These are phyloP conservation scores for Cecropterus lyciades DNA, from an alignment of 1,140 invertebrate species.

Conservation along the genomic window DNA sequence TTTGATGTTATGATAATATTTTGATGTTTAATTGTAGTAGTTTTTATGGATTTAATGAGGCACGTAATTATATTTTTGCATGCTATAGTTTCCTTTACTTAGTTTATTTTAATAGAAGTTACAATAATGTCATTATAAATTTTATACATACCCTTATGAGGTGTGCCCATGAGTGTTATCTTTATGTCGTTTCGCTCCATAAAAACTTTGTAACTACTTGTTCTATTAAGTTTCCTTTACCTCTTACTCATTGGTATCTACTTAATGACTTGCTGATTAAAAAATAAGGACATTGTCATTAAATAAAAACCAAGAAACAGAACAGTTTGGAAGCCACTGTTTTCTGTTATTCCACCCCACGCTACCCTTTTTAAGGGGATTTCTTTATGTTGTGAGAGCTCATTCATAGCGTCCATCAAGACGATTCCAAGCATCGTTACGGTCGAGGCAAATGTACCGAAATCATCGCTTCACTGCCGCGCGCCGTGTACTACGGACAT, in stretches of 20 bases:
- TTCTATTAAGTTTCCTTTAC: no score
- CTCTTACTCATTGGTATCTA: no score
- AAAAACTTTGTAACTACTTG: no score
- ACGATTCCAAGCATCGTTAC: constrained; percentile 79
- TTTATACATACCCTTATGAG: neutral
- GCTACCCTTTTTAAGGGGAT: constrained; percentile 84
- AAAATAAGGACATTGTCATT: neutral
- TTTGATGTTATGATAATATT: no score
- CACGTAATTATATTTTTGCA: no score
- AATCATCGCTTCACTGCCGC: constrained; percentile 81
- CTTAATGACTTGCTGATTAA: neutral
- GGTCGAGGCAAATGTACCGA: constrained; percentile 82
- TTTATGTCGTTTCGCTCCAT: no score
- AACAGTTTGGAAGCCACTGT: constrained; percentile 55
- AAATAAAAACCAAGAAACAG: neutral
- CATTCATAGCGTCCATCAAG: constrained; percentile 83
- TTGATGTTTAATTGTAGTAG: no score
- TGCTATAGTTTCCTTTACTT: no score
- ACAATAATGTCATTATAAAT: no score
- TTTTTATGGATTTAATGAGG: no score
- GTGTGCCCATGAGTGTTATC: neutral
- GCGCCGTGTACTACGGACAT: constrained; percentile 64
- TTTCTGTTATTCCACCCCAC: constrained; percentile 71
- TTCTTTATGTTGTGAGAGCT: constrained; percentile 84
- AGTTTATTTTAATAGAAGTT: no score